Evolutionary conservation across 2,888 invertebrate species (phyloP).

Genomic region (Cephalotes varians): DNA sequence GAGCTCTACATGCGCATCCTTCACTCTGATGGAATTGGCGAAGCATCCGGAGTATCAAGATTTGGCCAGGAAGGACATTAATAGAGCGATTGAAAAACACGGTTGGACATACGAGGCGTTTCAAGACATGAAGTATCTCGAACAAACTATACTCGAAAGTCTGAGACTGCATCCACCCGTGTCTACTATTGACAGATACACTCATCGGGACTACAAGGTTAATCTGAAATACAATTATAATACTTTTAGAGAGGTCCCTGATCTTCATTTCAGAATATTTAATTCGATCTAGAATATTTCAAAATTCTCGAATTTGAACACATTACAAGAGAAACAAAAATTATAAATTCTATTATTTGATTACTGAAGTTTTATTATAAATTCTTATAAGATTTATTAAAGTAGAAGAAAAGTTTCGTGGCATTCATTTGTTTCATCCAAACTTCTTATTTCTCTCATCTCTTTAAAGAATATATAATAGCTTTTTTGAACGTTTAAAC

Average conservation of each 20-base stretch:
- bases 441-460: not conserved
- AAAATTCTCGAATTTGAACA: not conserved
- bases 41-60: slow-evolving; percentile 76
- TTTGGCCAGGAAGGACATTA: slow-evolving; percentile 76
- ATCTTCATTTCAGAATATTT: not conserved
- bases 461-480: not conserved
- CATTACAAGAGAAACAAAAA: not conserved
- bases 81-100: slow-evolving; percentile 75
- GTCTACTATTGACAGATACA: slow-evolving; percentile 80
- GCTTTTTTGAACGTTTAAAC: not conserved
- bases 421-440: not conserved
- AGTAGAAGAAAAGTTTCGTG: not conserved
- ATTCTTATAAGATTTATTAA: not conserved
- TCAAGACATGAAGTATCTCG: slow-evolving; percentile 82
- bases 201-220: slow-evolving; percentile 78
- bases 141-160: slow-evolving; percentile 79
- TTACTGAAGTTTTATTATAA: no score
- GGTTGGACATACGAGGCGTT: slow-evolving; percentile 81
- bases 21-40: slow-evolving; percentile 81
- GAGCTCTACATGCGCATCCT: slow-evolving; percentile 78
- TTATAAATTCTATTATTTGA: no score
- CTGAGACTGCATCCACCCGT: slow-evolving; percentile 82
- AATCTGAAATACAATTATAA: not conserved
- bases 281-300: no score
- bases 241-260: not conserved